Evolutionary conservation across 2,888 invertebrate genomes (phyloP).

Genomic region (Melikaiella ostensackeni): DNA sequence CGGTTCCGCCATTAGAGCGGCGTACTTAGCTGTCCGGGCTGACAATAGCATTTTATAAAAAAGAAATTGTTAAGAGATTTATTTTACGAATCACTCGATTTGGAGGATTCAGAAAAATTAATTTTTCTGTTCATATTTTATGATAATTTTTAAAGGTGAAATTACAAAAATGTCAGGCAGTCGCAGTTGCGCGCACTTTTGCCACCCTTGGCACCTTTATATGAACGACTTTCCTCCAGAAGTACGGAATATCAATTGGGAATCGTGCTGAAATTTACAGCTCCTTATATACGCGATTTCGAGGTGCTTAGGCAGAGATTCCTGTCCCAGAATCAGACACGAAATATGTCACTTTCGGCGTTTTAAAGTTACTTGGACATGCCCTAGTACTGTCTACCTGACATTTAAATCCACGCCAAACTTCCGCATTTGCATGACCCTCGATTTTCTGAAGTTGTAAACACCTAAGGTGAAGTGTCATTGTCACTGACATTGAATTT

Average conservation of each 20-base stretch:
- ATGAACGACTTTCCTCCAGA: conserved; percentile 40
- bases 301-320: conserved; percentile 38
- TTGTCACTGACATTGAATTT: background rate
- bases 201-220: background rate
- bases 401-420: conserved; percentile 49
- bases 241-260: conserved; percentile 44
- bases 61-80: conserved; percentile 2
- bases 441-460: conserved; percentile 49
- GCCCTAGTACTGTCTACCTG: conserved; percentile 66
- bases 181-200: background rate
- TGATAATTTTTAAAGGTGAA: background rate
- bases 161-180: background rate
- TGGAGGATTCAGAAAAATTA: background rate
- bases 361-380: conserved; percentile 58
- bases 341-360: conserved; percentile 70
- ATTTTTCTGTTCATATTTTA: background rate
- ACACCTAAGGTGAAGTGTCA: conserved; percentile 38
- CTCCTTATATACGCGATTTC: conserved; percentile 51
- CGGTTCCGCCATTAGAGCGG: conserved; percentile 72
- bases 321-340: conserved; percentile 52
- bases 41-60: conserved; percentile 64
- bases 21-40: conserved; percentile 67
- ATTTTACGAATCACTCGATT: conserved; percentile 4
- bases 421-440: conserved; percentile 52
- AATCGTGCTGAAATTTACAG: conserved; percentile 46